Percentiles rank a stretch among this genome's conserved stretches.
phyloP scores from a whole-genome alignment of 1,140 invertebrate species.

The Pseudobourletiella spinata region DNA sequence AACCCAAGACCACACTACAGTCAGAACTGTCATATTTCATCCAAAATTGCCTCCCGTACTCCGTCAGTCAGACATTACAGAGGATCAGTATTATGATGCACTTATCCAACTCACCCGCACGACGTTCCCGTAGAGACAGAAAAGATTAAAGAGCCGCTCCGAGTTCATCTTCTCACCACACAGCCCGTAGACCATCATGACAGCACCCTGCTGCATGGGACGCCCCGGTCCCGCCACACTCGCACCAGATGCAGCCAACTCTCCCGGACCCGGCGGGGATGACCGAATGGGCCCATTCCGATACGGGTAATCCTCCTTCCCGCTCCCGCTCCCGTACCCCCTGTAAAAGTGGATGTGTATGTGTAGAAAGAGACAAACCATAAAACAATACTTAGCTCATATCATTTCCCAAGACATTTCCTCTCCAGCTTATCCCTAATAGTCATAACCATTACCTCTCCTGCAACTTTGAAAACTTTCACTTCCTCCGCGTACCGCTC shows the following conservation, averaged over 20 bases:
- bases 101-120: conserved; percentile 73
- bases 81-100: no score
- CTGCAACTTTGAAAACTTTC: no score
- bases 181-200: conserved; percentile 97
- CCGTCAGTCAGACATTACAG: no score
- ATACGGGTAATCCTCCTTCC: conserved; percentile 30
- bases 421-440: no score
- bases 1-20: no score
- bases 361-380: no score
- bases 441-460: no score
- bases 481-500: no score
- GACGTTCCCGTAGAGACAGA: conserved; percentile 97
- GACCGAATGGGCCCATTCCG: conserved; percentile 29
- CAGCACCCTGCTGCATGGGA: conserved; percentile 61
- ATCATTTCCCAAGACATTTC: no score
- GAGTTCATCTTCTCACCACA: conserved; percentile 88
- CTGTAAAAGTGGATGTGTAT: conserved; percentile 11
- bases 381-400: no score
- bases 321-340: conserved; percentile 24
- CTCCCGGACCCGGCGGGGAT: conserved; percentile 40
- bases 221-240: conserved; percentile 31
- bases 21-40: neutral
- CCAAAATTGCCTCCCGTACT: no score
- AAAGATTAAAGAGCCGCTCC: conserved; percentile 95
- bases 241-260: conserved; percentile 33